Base-by-base conservation (phyloP, 2,888 invertebrate genomes). In the Orthosia cruda region DNA sequence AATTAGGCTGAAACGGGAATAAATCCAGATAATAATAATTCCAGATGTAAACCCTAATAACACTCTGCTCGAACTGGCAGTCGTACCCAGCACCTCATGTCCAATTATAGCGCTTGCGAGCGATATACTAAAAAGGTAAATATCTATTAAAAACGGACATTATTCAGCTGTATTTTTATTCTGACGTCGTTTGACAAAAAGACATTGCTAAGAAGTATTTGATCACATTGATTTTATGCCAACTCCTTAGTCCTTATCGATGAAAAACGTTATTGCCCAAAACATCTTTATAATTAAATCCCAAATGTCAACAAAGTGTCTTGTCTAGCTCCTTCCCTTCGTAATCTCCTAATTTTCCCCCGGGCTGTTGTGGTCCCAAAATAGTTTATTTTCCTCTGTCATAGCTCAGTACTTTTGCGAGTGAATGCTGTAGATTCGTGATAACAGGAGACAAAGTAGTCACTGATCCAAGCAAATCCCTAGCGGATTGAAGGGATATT, bases 261-360 rank as follows among this genome's bases (percentile, higher is more conserved):
- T 57, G n/a, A 50, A 45, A 23, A 68, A 45, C 15, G 26, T n/a
- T 23, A 49, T 65, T 40, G 16, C 12, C 11, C 18, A 40, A 45
- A 58, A 13, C 11, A 47, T 55, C 18, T 23, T 45, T 52, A 23
- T 57, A n/a, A n/a, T 61, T 45, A 45, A 49, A 45, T 54, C 20
- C 26, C 4, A 16, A 62, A 23, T 80, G 52, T 72, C 80, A 18
- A n/a, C 9, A 5, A 16, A n/a, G n/a, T n/a, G 12, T 40, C 23
- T 16, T 78, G 58, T 47, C 26, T 62, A 50, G 23, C 12, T 70
- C 13, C 15, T 16, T 47, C 45, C 18, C 2, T 47, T 13, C 26
- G 20, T 80, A 80, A 77, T 80, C 80, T 80, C 52, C 45, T 77
- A 64, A 77, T 77, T 77, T 64, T 20, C 81, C 63, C 63, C 18